Conservation (phyloP, 1,140 invertebrate genomes). For the Pogonus chalceus region DNA sequence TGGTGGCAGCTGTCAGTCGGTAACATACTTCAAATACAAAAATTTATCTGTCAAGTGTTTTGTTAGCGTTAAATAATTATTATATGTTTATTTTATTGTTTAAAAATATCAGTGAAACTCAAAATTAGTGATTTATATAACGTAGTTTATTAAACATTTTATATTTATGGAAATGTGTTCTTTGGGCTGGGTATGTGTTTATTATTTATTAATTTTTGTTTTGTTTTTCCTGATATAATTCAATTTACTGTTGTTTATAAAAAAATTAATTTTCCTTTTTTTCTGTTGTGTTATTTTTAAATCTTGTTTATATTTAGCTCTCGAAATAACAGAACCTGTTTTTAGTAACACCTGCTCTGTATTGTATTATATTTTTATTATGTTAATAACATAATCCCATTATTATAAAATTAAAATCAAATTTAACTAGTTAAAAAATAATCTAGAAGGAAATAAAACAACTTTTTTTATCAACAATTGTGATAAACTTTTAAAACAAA, state of each 20-base stretch:
- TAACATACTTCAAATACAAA: not conserved
- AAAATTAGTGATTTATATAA: not conserved
- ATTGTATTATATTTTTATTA: no score
- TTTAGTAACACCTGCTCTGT: no score
- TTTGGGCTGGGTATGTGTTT: not conserved
- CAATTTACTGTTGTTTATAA: not conserved
- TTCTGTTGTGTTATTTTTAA: no score
- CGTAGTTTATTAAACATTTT: not conserved
- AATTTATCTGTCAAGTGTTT: not conserved
- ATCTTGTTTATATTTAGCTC: no score
- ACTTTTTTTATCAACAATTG: no score
- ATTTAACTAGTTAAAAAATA: no score
- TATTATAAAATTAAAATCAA: no score
- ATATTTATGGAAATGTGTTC: not conserved
- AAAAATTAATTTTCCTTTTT: not conserved
- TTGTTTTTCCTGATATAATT: not conserved
- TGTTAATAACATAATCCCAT: no score
- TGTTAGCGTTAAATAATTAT: not conserved
- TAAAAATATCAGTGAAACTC: not conserved
- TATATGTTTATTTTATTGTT: not conserved
- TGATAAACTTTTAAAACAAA: no score
- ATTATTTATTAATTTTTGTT: not conserved
- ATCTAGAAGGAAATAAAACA: no score
- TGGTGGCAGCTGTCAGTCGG: conserved; percentile 3
- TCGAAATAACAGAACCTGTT: no score